phyloP scores from a whole-genome alignment of 2,888 invertebrate genomes.

The Toxonevra muliebris region DNA sequence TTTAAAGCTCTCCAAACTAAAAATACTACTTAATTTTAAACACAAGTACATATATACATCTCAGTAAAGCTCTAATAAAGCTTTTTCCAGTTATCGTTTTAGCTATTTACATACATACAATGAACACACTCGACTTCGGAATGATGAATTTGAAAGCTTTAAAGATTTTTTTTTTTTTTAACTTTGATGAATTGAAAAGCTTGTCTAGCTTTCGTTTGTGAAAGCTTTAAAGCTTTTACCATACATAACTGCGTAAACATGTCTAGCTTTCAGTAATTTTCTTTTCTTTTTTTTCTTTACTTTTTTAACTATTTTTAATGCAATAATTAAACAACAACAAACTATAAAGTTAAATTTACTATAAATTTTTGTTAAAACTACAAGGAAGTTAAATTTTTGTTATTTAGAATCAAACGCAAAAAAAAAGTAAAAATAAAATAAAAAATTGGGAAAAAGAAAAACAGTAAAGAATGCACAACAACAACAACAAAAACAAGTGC shows the following conservation, averaged over 20 bases:
- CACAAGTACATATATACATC: background rate
- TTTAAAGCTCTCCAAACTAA: background rate
- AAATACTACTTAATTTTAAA: background rate
- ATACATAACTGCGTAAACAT: constrained; percentile 43
- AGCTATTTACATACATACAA: background rate
- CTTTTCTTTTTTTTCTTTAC: background rate
- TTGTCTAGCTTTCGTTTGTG: too few relatives aligned
- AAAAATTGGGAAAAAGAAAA: constrained; percentile 4
- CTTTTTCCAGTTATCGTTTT: background rate
- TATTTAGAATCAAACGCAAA: background rate
- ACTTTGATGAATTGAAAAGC: too few relatives aligned
- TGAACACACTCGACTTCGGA: too few relatives aligned
- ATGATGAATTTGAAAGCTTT: too few relatives aligned
- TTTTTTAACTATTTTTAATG: background rate
- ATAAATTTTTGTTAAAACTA: background rate
- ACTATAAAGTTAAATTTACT: too few relatives aligned
- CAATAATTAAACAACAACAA: too few relatives aligned
- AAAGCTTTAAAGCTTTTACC: constrained; percentile 41
- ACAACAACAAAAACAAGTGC: constrained; percentile 12
- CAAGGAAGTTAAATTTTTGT: too few relatives aligned
- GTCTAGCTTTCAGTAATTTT: constrained; percentile 59
- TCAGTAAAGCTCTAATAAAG: constrained; percentile 12
- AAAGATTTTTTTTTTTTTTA: too few relatives aligned
- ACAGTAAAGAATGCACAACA: constrained; percentile 14
- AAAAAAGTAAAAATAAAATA: background rate